Conservation (phyloP, 2,888 invertebrate genomes). For the Macaria notata region DNA sequence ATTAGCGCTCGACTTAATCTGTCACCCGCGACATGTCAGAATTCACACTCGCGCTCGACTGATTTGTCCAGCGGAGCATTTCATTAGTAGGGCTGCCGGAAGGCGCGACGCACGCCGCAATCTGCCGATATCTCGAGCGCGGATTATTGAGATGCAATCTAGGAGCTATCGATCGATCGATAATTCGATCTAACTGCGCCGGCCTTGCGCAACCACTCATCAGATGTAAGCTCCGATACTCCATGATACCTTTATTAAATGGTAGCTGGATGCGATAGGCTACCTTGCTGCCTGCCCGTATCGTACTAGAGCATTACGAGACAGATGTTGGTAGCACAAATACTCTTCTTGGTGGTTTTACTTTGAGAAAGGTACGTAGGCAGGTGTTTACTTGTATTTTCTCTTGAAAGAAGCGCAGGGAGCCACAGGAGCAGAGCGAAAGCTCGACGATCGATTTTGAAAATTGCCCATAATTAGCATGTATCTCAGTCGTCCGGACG, state of each 20-base stretch:
- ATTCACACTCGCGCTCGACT: slow-evolving; percentile 1
- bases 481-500: slow-evolving; percentile 73
- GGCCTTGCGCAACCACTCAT: slow-evolving; percentile 73
- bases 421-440: slow-evolving; percentile 69
- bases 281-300: slow-evolving; percentile 24
- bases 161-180: slow-evolving; percentile 73
- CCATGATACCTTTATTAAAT: slow-evolving; percentile 78
- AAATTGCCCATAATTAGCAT: slow-evolving; percentile 81
- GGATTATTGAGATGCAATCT: slow-evolving; percentile 80
- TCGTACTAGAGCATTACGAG: slow-evolving; percentile 22
- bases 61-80: slow-evolving; percentile 34
- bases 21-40: slow-evolving; percentile 33
- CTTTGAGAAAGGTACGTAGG: neutral
- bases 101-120: slow-evolving; percentile 63
- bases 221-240: slow-evolving; percentile 64
- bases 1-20: slow-evolving; percentile 51
- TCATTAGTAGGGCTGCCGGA: slow-evolving; percentile 60
- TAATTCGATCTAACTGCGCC: slow-evolving; percentile 76
- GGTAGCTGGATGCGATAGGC: slow-evolving; percentile 52
- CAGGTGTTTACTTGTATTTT: slow-evolving; percentile 52
- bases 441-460: slow-evolving; percentile 79
- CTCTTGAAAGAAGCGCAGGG: slow-evolving; percentile 65
- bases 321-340: neutral
- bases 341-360: neutral
- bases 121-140: slow-evolving; percentile 68